Evolutionary conservation across 1,140 invertebrate genomes (phyloP), one percentile per base, ranked within the genome.

Genomic region (Camponotus vicinus): DNA sequence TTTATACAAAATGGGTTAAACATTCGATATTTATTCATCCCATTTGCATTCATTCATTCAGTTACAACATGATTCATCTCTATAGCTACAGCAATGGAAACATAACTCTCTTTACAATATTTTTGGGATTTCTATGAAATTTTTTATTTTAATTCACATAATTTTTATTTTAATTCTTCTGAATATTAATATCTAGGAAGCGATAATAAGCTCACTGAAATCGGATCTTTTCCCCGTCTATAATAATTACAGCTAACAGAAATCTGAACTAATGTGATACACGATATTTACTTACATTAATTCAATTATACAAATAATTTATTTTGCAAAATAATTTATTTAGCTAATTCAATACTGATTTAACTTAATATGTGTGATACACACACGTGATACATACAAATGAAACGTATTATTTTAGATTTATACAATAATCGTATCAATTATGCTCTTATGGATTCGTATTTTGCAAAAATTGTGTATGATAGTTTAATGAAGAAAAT

Each of bases 191-290:
- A 49, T 21, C 34, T 83, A 89, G 37, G 49, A 86, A 88, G 64
- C 71, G 55, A 42, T 40, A 79, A 45, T 77, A 88, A 89, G 76
- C 77, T 86, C 70, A 86, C 55, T 86, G 64, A 80, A 73, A 67
- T 86, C 27, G 21, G 63, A 66, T 66, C 45, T 63, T 59, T 59
- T n/a, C 61, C 57, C 52, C 21, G 5, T 32, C 55, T 21, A 88
- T 27, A 59, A 40, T 21, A 42, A 49, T 49, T 80, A 86, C 8
- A 21, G 32, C 59, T 69, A 63, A 73, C 59, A 32, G 59, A 75
- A 75, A 77, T 34, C n/a, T 57, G 55, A 9, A 42, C 27, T 37
- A 7, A 70, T 37, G 21, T 76, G 80, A 34, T 59, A 67, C 34
- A 15, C 61, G 83, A 57, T 57, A 67, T 42, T 78, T 42, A 67